These are phyloP conservation scores for Aphodius granarius DNA, from an alignment of 2,888 invertebrate species.

Conservation along the genomic window DNA sequence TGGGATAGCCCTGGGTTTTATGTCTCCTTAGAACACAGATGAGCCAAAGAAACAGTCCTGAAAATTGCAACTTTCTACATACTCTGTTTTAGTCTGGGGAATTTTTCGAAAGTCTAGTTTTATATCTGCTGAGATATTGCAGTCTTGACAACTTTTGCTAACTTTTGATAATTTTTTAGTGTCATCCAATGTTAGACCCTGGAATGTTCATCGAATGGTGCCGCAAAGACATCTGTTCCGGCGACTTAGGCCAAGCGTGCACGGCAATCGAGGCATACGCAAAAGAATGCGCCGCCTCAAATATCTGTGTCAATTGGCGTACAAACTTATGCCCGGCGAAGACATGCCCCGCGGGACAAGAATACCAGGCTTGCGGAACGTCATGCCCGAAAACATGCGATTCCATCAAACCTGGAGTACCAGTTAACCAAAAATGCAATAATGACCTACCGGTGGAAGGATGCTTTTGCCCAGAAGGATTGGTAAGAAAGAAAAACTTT, in stretches of 20 bases:
- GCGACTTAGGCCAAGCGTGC: constrained; percentile 63
- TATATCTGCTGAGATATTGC: no score
- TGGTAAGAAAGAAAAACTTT: constrained; percentile 52
- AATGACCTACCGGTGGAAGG: constrained; percentile 64
- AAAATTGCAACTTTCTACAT: no score
- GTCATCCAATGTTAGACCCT: constrained; percentile 74
- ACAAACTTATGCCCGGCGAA: constrained; percentile 65
- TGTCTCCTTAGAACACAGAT: no score
- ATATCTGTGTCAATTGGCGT: constrained; percentile 77
- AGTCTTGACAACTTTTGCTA: not conserved
- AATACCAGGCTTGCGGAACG: constrained; percentile 61
- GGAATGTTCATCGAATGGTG: constrained; percentile 69
- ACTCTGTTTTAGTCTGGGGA: no score
- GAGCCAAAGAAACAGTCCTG: no score
- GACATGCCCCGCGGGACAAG: constrained; percentile 57
- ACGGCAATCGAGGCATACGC: constrained; percentile 71
- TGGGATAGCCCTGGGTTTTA: no score
- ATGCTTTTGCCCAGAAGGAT: constrained; percentile 81
- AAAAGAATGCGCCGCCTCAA: constrained; percentile 67
- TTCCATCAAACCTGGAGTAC: constrained; percentile 54
- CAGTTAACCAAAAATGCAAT: constrained; percentile 42
- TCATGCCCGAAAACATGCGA: constrained; percentile 70
- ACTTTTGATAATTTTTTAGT: constrained; percentile 53
- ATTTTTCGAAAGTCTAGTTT: constrained; percentile 1
- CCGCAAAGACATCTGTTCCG: constrained; percentile 65